phyloP scores from a whole-genome alignment of 2,113 vertebrate species.

The Entomyzon cyanotis region DNA sequence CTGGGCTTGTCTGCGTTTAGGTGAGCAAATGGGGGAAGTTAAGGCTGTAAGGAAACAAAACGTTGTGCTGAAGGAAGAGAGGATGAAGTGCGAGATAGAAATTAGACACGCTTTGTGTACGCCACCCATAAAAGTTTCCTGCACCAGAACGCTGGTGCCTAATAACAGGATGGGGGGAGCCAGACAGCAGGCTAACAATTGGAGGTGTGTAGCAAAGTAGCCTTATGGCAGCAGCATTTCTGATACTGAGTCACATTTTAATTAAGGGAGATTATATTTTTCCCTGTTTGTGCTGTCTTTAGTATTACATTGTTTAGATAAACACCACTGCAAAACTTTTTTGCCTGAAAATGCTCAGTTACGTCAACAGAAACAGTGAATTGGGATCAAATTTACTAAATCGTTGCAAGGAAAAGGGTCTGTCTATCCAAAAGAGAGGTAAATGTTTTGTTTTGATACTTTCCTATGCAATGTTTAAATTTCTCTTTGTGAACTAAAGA shows the following conservation, averaged over 20 bases:
- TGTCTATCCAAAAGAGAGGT: constrained; percentile 24
- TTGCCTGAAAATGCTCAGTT: constrained; percentile 19
- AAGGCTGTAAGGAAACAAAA: not conserved
- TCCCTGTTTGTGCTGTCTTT: not conserved
- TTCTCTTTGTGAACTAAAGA: not conserved
- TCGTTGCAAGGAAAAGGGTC: not conserved
- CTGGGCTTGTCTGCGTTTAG: constrained; percentile 36
- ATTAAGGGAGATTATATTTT: not conserved
- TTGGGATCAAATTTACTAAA: not conserved
- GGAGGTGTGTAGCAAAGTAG: constrained; percentile 19
- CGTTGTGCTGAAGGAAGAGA: constrained; percentile 24
- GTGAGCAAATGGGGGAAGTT: constrained; percentile 38
- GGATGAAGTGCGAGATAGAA: constrained; percentile 30
- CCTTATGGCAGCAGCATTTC: constrained; percentile 32
- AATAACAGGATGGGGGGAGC: constrained; percentile 23
- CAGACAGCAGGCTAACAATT: constrained; percentile 33
- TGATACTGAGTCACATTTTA: not conserved
- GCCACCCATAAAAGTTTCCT: constrained; percentile 42
- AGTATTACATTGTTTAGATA: not conserved
- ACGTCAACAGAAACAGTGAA: not conserved
- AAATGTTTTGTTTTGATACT: constrained; percentile 27
- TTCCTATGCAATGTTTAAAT: not conserved
- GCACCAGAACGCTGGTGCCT: constrained; percentile 27
- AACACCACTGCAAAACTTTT: not conserved
- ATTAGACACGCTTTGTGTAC: constrained; percentile 35